phyloP scores from a whole-genome alignment of 2,113 vertebrate species.

The Cynoglossus semilaevis region DNA sequence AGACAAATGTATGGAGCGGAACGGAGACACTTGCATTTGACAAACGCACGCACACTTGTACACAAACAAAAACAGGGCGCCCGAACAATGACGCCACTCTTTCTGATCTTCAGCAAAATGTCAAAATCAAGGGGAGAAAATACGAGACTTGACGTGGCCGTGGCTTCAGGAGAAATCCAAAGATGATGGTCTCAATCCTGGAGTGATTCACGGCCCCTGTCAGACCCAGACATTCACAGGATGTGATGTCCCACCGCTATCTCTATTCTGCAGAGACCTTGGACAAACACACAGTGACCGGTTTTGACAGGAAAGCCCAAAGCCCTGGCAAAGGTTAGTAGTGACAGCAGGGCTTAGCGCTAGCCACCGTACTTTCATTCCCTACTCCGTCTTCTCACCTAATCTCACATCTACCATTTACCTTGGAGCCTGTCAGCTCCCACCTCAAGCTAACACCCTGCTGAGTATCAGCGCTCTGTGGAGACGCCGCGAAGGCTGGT shows the following conservation, averaged over 20 bases:
- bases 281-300: slow-evolving; percentile 41
- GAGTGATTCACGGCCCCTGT: slow-evolving; percentile 7
- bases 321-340: slow-evolving; percentile 59
- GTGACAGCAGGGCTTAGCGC: slow-evolving; percentile 59
- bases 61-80: not conserved
- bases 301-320: slow-evolving; percentile 46
- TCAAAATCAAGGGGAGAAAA: slow-evolving; percentile 4
- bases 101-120: slow-evolving; percentile 33
- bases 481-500: not conserved
- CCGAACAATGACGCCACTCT: slow-evolving; percentile 14
- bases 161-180: no score
- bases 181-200: slow-evolving; percentile 12
- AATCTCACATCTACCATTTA: slow-evolving; percentile 66
- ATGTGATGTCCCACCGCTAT: not conserved
- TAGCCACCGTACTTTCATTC: slow-evolving; percentile 24
- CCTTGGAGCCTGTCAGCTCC: slow-evolving; percentile 41
- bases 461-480: slow-evolving; percentile 29
- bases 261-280: slow-evolving; percentile 39
- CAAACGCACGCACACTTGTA: not conserved
- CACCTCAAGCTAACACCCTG: slow-evolving; percentile 44
- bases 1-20: slow-evolving; percentile 3
- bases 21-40: slow-evolving; percentile 6
- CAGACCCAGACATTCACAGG: slow-evolving; percentile 2
- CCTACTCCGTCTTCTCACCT: slow-evolving; percentile 31
- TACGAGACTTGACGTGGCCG: no score